These are phyloP conservation scores for Enoplosus armatus DNA, from an alignment of 2,797 vertebrate species.

Conservation along the genomic window DNA sequence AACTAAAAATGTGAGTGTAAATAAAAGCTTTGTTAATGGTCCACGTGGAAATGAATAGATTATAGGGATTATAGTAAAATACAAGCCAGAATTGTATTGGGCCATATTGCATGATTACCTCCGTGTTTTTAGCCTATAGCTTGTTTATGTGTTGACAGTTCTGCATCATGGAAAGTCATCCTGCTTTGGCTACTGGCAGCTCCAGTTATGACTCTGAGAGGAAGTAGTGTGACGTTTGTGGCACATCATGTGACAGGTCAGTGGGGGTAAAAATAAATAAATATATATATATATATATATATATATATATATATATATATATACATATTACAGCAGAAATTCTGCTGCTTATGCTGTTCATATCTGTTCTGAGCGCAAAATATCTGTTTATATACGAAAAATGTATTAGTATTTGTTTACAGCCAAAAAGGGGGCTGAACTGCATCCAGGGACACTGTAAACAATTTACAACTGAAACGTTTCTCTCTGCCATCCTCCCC, in stretches of 20 bases:
- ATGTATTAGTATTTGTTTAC: neutral
- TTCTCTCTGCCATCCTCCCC: neutral
- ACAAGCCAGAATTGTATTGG: too few relatives aligned
- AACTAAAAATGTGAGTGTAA: neutral
- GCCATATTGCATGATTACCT: too few relatives aligned
- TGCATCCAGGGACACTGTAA: slow-evolving; percentile 9
- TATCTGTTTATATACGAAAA: neutral
- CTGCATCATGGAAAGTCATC: neutral
- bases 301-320: too few relatives aligned
- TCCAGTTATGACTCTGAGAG: neutral
- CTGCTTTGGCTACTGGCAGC: neutral
- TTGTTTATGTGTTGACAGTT: neutral
- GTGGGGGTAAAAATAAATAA: neutral
- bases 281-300: too few relatives aligned
- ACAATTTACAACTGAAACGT: slow-evolving; percentile 22
- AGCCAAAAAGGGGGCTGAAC: slow-evolving; percentile 18
- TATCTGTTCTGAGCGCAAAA: neutral
- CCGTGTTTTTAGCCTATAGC: neutral
- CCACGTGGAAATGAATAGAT: neutral
- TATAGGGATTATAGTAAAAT: too few relatives aligned
- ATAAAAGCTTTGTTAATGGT: neutral
- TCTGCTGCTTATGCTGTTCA: neutral
- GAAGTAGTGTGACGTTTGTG: neutral
- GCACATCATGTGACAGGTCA: neutral
- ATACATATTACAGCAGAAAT: neutral